Conservation (phyloP, 1,140 invertebrate species). For the Drosophila hydei region DNA sequence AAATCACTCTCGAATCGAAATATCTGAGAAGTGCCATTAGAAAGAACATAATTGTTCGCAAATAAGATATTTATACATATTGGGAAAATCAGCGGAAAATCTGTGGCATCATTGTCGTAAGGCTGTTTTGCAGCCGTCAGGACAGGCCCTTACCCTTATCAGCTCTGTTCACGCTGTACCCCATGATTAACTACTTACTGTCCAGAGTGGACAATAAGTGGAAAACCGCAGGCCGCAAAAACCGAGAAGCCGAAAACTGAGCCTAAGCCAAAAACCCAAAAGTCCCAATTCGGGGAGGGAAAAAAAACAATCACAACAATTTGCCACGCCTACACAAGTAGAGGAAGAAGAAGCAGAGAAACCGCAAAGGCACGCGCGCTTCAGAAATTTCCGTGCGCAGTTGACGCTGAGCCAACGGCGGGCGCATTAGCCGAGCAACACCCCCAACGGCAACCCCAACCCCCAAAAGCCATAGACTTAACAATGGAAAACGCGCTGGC, state of each 20-base stretch:
- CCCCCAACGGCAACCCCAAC: neutral
- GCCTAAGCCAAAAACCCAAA: slow-evolving; percentile 9
- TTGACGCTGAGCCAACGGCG: slow-evolving; percentile 45
- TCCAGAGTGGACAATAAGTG: slow-evolving; percentile 4
- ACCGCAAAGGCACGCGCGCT: slow-evolving; percentile 73
- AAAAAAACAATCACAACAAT: slow-evolving; percentile 78
- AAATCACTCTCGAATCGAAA: too few species aligned
- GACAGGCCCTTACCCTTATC: neutral
- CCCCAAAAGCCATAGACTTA: neutral
- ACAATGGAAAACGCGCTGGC: slow-evolving; percentile 36
- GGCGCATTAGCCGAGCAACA: slow-evolving; percentile 45
- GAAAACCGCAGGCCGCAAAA: slow-evolving; percentile 29
- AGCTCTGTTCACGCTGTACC: slow-evolving; percentile 6
- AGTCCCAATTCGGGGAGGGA: neutral
- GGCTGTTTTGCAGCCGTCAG: too few species aligned
- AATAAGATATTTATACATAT: too few species aligned
- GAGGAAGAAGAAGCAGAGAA: slow-evolving; percentile 26
- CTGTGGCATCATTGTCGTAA: neutral
- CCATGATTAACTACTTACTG: slow-evolving; percentile 45
- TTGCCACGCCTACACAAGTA: slow-evolving; percentile 70
- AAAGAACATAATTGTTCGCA: too few species aligned
- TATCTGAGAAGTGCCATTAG: too few species aligned
- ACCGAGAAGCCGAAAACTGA: slow-evolving; percentile 23
- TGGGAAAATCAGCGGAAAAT: neutral
- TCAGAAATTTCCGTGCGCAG: slow-evolving; percentile 45